A percentile compares a stretch with the other conserved stretches of the same genome.
Conservation (phyloP, 2,797 vertebrate genomes). For the Acrocephalus scirpaceus region DNA sequence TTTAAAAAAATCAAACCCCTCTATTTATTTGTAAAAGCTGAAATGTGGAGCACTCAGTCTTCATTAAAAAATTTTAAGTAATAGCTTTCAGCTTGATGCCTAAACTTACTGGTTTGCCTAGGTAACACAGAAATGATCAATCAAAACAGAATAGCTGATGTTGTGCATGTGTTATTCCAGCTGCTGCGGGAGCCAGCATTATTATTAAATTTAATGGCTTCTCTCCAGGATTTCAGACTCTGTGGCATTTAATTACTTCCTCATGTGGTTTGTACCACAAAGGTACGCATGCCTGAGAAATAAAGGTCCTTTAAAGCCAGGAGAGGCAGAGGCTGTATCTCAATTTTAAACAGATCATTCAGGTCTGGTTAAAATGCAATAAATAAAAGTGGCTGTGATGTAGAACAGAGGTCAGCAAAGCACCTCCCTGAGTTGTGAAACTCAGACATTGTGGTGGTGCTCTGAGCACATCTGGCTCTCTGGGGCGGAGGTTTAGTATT, state of each 20-base stretch:
- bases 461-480: neutral
- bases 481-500: conserved; percentile 60
- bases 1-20: neutral
- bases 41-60: neutral
- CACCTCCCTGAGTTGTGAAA: neutral
- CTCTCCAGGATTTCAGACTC: neutral
- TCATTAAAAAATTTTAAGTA: neutral
- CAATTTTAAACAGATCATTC: neutral
- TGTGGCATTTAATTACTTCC: neutral
- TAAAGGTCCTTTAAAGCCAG: neutral
- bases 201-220: conserved; percentile 24
- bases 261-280: neutral
- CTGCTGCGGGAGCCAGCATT: neutral
- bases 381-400: neutral
- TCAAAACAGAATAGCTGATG: neutral
- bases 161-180: neutral
- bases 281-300: neutral
- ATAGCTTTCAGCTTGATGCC: neutral
- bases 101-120: neutral
- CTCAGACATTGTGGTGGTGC: neutral
- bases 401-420: neutral
- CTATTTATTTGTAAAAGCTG: neutral
- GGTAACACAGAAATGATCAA: neutral
- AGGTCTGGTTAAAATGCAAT: neutral
- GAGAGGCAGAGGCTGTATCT: neutral